phyloP scores from a whole-genome alignment of 2,888 invertebrate species.

The Hemaris fuciformis region DNA sequence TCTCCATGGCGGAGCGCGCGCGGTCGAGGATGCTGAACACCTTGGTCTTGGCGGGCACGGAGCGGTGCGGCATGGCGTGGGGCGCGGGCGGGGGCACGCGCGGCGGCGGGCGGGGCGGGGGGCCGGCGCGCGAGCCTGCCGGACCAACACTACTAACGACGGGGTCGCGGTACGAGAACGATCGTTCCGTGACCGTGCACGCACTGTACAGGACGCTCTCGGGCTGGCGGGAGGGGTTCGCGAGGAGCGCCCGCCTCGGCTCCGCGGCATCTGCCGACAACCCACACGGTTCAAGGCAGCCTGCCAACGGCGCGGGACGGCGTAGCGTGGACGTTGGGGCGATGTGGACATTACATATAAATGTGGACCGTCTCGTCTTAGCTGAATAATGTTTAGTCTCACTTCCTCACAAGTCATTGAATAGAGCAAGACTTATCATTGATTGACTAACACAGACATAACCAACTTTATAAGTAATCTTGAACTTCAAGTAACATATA shows the following conservation, averaged over 20 bases:
- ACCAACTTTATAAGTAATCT: no score
- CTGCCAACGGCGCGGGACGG: background rate
- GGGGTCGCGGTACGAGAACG: slow-evolving; percentile 44
- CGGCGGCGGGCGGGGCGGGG: slow-evolving; percentile 42
- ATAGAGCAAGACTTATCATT: no score
- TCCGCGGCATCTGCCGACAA: slow-evolving; percentile 36
- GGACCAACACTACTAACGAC: slow-evolving; percentile 21
- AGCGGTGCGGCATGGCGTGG: slow-evolving; percentile 64
- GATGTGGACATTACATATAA: no score
- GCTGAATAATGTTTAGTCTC: no score
- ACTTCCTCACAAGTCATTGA: no score
- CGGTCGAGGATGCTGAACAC: slow-evolving; percentile 92
- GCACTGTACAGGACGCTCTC: slow-evolving; percentile 38
- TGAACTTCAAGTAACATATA: no score
- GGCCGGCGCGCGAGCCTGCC: slow-evolving; percentile 28
- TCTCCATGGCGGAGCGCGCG: slow-evolving; percentile 91
- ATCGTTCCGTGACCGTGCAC: slow-evolving; percentile 40
- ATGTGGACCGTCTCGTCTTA: no score
- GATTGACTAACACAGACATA: no score
- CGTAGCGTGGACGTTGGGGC: no score
- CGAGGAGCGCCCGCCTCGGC: slow-evolving; percentile 25
- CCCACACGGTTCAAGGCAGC: slow-evolving; percentile 18
- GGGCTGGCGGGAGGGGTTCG: slow-evolving; percentile 19
- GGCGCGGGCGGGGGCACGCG: slow-evolving; percentile 35
- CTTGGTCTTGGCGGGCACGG: slow-evolving; percentile 84